Evolutionary conservation across 2,888 invertebrate species (phyloP).

Genomic region (Amiota communis): DNA sequence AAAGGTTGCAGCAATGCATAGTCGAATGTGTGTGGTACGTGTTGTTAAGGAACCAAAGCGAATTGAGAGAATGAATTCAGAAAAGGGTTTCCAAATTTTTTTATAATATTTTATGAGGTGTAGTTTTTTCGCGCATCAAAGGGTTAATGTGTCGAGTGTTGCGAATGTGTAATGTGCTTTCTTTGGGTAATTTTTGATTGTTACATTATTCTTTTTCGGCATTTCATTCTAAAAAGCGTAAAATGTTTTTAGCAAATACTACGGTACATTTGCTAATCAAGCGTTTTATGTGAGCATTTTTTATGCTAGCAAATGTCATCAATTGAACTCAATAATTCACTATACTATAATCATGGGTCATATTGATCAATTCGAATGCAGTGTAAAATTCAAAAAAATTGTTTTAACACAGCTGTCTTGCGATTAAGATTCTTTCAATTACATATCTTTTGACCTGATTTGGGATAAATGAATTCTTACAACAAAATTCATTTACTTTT

Average conservation of each 20-base stretch:
- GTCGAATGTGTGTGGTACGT: conserved; percentile 48
- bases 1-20: conserved; percentile 53
- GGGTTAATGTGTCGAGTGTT: conserved; percentile 19
- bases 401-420: not conserved
- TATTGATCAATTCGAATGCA: not conserved
- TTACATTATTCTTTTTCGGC: conserved; percentile 11
- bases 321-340: conserved; percentile 1
- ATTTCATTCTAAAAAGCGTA: conserved; percentile 59
- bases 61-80: conserved; percentile 54
- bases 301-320: conserved; percentile 8
- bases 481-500: conserved; percentile 29
- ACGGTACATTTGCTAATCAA: conserved; percentile 52
- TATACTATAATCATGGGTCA: too few relatives aligned
- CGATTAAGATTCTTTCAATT: not conserved
- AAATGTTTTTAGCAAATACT: conserved; percentile 55
- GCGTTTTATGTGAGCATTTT: conserved; percentile 43
- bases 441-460: too few relatives aligned
- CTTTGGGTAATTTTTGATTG: not conserved
- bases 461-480: too few relatives aligned
- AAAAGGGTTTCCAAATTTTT: conserved; percentile 47
- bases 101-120: not conserved
- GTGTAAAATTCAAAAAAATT: not conserved
- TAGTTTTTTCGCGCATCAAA: conserved; percentile 8
- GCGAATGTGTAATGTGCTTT: conserved; percentile 12
- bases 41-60: conserved; percentile 67